Evolutionary conservation across 2,888 invertebrate genomes (phyloP).

Genomic region (Tiliacea aurago): DNA sequence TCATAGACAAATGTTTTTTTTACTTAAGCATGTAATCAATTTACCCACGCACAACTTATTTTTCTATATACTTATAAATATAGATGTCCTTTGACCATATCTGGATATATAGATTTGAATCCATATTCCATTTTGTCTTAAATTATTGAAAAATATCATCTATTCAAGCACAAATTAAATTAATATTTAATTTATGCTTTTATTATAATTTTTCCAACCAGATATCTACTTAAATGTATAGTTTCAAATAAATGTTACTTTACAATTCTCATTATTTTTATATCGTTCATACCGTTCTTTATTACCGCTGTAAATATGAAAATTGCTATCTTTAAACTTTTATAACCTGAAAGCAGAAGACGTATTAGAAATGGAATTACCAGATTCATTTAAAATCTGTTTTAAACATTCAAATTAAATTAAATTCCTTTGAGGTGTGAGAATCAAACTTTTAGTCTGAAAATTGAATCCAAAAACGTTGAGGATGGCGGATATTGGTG

Average conservation of each 20-base stretch:
- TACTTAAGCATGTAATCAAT: background rate
- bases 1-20: conserved; percentile 1
- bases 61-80: no score
- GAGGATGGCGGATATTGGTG: background rate
- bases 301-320: conserved; percentile 54
- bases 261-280: conserved; percentile 42
- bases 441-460: background rate
- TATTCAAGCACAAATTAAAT: no score
- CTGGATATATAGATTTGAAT: background rate
- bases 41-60: background rate
- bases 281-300: conserved; percentile 37
- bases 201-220: background rate
- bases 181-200: conserved; percentile 8
- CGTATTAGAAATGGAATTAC: conserved; percentile 36
- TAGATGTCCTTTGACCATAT: background rate
- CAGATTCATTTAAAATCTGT: conserved; percentile 21
- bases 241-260: conserved; percentile 28
- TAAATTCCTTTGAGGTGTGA: conserved; percentile 27
- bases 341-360: conserved; percentile 32
- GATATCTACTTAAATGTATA: conserved; percentile 13
- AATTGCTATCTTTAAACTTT: conserved; percentile 49
- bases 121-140: background rate
- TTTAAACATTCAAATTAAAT: conserved; percentile 29
- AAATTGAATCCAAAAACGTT: conserved; percentile 24
- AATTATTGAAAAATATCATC: conserved; percentile 11